Base-by-base conservation (phyloP, 2,888 invertebrate genomes). In the Rhagium mordax region DNA sequence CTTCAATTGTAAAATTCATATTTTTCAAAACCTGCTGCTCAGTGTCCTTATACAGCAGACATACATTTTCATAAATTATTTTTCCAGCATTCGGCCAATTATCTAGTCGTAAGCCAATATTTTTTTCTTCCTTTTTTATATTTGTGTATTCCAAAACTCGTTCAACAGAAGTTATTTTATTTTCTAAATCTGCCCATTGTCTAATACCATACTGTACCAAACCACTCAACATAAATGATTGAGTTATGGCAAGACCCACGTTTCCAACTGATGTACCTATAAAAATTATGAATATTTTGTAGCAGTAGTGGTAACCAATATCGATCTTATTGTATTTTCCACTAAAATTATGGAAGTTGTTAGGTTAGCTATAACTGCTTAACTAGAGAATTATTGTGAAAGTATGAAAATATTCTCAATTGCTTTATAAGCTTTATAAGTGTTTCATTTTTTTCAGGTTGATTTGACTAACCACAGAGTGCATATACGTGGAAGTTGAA, bases 151-250 rank as follows among this genome's bases (percentile, higher is more conserved):
- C 87, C 64, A 85, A 71, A 0, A 94, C 91, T 86, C 97, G 91
- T 88, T 98, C 98, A 0, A 98, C 97, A 8, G 95, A 94, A 3
- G 95, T 96, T 95, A 96, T 95, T 80, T 93, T 94, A 84, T 95
- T 96, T 86, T 87, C 87, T 21, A 87, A 87, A 86, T 98, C 97
- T 0, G 97, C 95, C 81, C 96, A 96, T 87, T 97, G 97, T 6
- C 97, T 90, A 41, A 92, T 89, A 1, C 89, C 90, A 90, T 91
- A 91, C 83, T 91, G 91, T 79, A 91, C 79, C 86, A 89, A 86
- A 10, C 94, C 94, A 0, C 94, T 94, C 71, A 95, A 89, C 0
- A 93, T 92, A 87, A 95, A 94, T 16, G 94, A 93, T 85, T 95
- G 94, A 0, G 95, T 94, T 71, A 95, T 93, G 13, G 94, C 95